Evolutionary conservation across 1,140 invertebrate species (phyloP).

Genomic region (Zophobas morio): DNA sequence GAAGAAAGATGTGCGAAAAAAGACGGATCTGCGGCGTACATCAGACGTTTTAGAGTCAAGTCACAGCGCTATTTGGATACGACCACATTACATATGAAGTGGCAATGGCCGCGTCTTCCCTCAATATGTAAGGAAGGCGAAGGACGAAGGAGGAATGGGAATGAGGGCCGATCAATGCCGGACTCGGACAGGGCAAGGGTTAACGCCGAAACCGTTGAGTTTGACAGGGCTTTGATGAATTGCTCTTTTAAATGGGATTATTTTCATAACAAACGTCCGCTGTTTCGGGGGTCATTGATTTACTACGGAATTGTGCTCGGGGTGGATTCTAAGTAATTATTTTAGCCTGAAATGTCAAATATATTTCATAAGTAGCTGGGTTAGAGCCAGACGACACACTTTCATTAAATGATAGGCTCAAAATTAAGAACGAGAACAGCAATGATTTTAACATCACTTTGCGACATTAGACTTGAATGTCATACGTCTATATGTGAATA

Average conservation of each 20-base stretch:
- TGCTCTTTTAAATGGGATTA: constrained; percentile 34
- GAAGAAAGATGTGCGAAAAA: constrained; percentile 1
- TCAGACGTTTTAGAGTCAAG: constrained; percentile 45
- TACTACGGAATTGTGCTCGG: neutral
- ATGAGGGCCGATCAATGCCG: constrained; percentile 49
- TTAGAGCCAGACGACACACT: no score
- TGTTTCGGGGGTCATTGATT: neutral
- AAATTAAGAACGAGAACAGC: no score
- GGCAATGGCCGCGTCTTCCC: constrained; percentile 55
- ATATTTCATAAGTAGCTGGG: no score
- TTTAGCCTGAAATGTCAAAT: no score
- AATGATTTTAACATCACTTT: no score
- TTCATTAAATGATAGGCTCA: no score
- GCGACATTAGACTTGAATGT: no score
- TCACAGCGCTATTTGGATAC: constrained; percentile 56
- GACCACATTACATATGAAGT: constrained; percentile 58
- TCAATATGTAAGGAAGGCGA: constrained; percentile 52
- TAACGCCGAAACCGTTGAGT: constrained; percentile 44
- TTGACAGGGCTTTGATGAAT: constrained; percentile 47
- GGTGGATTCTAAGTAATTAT: no score
- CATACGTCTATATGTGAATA: no score
- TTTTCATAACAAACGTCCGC: constrained; percentile 30
- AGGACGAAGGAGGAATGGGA: constrained; percentile 50
- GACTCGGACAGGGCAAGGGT: constrained; percentile 48
- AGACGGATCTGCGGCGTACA: constrained; percentile 10